Evolutionary conservation across 2,797 vertebrate species (phyloP).

Genomic region (Cottoperca gobio): DNA sequence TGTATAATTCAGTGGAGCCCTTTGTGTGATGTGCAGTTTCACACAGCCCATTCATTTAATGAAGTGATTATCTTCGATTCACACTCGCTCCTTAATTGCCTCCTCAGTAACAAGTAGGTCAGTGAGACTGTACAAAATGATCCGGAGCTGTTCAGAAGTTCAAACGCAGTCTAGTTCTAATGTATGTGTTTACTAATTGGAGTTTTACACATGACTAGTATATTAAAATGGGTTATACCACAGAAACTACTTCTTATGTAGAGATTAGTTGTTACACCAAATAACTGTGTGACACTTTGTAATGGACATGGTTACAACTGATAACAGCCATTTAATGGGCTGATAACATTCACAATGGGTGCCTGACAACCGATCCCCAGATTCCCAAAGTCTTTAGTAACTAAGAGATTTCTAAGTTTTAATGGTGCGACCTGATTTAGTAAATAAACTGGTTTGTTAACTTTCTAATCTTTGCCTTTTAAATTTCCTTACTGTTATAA

Average conservation of each 20-base stretch:
- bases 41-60: neutral
- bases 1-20: neutral
- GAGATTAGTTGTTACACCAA: too few relatives aligned
- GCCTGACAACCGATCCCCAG: too few relatives aligned
- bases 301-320: too few relatives aligned
- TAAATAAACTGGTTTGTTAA: too few relatives aligned
- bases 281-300: too few relatives aligned
- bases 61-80: constrained; percentile 18
- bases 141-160: neutral
- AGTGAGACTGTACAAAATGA: constrained; percentile 17
- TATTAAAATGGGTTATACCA: neutral
- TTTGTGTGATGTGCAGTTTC: neutral
- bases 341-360: too few relatives aligned
- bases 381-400: neutral
- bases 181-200: neutral
- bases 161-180: neutral
- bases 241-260: too few relatives aligned
- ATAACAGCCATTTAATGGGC: too few relatives aligned
- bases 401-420: neutral
- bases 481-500: constrained; percentile 26
- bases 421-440: neutral
- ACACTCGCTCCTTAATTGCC: constrained; percentile 42
- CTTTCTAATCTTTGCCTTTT: neutral
- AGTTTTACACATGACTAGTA: neutral
- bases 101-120: constrained; percentile 36